Percentiles rank a stretch among this genome's conserved stretches.
Evolutionary conservation across 1,140 invertebrate genomes (phyloP).

Genomic region (Zaprionus africanus): DNA sequence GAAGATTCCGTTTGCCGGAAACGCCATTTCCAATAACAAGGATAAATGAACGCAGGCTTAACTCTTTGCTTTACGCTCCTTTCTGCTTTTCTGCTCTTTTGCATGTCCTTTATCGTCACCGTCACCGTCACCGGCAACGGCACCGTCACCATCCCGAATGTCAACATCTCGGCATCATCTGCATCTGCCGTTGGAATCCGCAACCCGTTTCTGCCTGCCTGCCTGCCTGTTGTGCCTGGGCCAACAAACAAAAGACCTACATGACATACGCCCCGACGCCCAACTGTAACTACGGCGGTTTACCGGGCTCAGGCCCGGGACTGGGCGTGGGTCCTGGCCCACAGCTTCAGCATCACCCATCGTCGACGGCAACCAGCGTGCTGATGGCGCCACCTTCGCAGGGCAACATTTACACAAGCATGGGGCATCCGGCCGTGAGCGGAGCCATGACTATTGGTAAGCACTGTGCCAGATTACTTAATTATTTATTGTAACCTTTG

Average conservation of each 20-base stretch:
- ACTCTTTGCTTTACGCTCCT: slow-evolving; percentile 34
- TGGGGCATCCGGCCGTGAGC: slow-evolving; percentile 60
- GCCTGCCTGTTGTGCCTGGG: slow-evolving; percentile 24
- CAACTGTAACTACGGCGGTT: slow-evolving; percentile 59
- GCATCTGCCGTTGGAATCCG: slow-evolving; percentile 31
- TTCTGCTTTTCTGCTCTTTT: slow-evolving; percentile 49
- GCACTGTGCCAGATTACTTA: slow-evolving; percentile 24
- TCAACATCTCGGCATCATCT: slow-evolving; percentile 45
- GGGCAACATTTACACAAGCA: slow-evolving; percentile 59
- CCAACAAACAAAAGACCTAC: slow-evolving; percentile 62
- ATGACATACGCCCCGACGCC: slow-evolving; percentile 71
- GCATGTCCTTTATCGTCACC: slow-evolving; percentile 46
- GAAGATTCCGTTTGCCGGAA: slow-evolving; percentile 17
- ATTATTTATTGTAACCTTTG: slow-evolving; percentile 21
- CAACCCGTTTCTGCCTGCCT: background rate
- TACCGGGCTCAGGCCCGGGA: slow-evolving; percentile 24
- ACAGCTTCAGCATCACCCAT: slow-evolving; percentile 47
- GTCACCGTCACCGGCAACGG: slow-evolving; percentile 15
- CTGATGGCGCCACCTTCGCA: slow-evolving; percentile 59
- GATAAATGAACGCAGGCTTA: slow-evolving; percentile 50
- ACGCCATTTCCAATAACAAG: slow-evolving; percentile 45
- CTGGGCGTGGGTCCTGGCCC: background rate
- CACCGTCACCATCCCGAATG: slow-evolving; percentile 22
- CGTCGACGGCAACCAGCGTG: slow-evolving; percentile 58
- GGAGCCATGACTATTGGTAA: slow-evolving; percentile 68